Base-by-base conservation (phyloP, 2,113 vertebrate genomes). In the Pelvicachromis taeniatus region DNA sequence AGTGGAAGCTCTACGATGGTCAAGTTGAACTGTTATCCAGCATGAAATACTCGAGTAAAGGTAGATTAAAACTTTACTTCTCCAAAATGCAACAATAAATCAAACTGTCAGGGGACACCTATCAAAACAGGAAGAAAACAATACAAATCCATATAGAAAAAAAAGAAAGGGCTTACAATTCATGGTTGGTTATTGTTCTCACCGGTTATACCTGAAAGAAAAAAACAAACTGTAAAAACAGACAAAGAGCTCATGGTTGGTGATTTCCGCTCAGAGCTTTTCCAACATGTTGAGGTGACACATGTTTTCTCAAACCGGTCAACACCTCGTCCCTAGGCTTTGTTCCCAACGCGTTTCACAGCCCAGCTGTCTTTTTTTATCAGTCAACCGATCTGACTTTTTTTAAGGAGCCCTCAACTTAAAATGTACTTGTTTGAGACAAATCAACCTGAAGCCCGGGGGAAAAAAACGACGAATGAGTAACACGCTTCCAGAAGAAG, bases 161-260 rank as follows among this genome's bases (percentile, higher is more conserved):
- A 12, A 35, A 63, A 7, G 1, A 31, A 1, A 38, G 26, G 5
- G 85, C 90, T 90, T 83, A 93, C 92, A 9, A 6, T 86, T 80
- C 83, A 89, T 91, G 58, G 59, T 53, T 79, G 19, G 17, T 12
- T 55, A 9, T 58, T 59, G n/a, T 50, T 58, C 11, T 35, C 16
- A 26, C 16, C 7, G 19, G 7, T 10, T 54, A 52, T 52, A 54
- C 58, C 92, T 91, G 88, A 14, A 45, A 73, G 50, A 88, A 73
- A 91, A 3, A 45, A 9, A 84, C 4, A 82, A 12, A 58, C 14
- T 45, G 26, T 33, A n/a, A 55, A 38, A 61, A 83, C 1, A 42
- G 42, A 50, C 42, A 56, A 23, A 14, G 10, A 26, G n/a, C 14
- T 52, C 11, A 16, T 6, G 31, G 4, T 11, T 6, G 31, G 4